phyloP scores from a whole-genome alignment of 2,113 vertebrate genomes.

The Ursus arctos region DNA sequence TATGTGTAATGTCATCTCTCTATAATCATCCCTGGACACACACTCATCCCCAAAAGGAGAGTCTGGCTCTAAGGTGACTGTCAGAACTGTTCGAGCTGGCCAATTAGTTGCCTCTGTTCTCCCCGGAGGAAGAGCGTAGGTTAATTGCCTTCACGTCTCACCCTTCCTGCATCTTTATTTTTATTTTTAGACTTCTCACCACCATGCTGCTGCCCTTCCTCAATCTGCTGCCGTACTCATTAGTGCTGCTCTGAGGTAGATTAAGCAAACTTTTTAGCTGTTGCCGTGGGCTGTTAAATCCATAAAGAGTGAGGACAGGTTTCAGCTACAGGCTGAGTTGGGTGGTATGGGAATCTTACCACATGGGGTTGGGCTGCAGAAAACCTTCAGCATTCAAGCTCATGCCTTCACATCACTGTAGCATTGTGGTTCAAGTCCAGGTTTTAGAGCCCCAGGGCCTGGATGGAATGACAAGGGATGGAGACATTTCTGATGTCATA shows the following conservation, averaged over 20 bases:
- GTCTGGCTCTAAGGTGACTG: not conserved
- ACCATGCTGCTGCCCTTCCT: not conserved
- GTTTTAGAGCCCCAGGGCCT: not conserved
- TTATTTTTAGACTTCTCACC: slow-evolving; percentile 29
- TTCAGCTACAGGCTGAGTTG: not conserved
- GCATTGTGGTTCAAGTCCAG: not conserved
- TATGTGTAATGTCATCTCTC: not conserved
- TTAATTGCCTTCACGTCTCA: slow-evolving; percentile 26
- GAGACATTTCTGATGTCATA: not conserved
- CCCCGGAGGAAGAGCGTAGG: not conserved
- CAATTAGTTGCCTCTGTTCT: slow-evolving; percentile 53
- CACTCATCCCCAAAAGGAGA: not conserved
- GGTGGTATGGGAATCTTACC: not conserved
- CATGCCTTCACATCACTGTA: not conserved
- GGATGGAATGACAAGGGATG: not conserved
- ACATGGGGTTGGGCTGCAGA: not conserved
- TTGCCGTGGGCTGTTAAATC: not conserved
- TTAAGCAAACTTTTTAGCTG: not conserved
- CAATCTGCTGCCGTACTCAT: not conserved
- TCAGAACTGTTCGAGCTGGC: not conserved
- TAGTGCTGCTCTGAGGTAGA: not conserved
- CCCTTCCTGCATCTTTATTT: not conserved
- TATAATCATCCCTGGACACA: not conserved
- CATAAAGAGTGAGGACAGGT: not conserved
- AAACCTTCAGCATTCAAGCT: not conserved